A percentile compares a stretch with the other conserved stretches of the same genome.
phyloP scores from a whole-genome alignment of 2,888 invertebrate genomes.

The Plagiodera versicolora region DNA sequence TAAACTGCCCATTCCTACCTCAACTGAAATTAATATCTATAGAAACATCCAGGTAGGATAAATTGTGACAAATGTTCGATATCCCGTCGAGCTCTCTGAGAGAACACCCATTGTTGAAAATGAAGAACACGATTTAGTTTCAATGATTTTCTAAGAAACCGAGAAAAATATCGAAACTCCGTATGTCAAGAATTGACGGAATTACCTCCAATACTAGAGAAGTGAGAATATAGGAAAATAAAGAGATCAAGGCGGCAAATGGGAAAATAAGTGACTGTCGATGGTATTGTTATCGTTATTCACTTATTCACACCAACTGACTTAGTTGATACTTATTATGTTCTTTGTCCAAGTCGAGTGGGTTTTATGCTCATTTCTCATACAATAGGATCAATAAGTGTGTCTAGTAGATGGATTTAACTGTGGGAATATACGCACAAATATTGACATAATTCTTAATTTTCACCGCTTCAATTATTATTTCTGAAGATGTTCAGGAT shows the following conservation, averaged over 20 bases:
- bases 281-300: conserved; percentile 36
- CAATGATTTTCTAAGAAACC: conserved; percentile 41
- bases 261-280: conserved; percentile 47
- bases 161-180: conserved; percentile 36
- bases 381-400: conserved; percentile 41
- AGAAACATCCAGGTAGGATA: conserved; percentile 48
- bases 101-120: conserved; percentile 40
- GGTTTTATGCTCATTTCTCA: conserved; percentile 41
- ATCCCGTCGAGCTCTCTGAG: conserved; percentile 37
- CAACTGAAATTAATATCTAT: conserved; percentile 31
- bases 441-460: too few species aligned
- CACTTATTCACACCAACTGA: conserved; percentile 40
- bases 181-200: conserved; percentile 30
- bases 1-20: conserved; percentile 26
- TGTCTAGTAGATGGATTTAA: conserved; percentile 28
- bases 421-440: neutral
- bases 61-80: conserved; percentile 48
- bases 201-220: conserved; percentile 44
- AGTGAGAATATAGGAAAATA: conserved; percentile 42
- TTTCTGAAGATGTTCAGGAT: too few species aligned
- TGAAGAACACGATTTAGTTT: conserved; percentile 44
- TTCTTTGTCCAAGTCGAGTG: conserved; percentile 36
- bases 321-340: conserved; percentile 38
- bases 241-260: conserved; percentile 40
- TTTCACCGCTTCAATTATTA: too few species aligned